Percentiles rank a stretch among this genome's conserved stretches.
phyloP scores from a whole-genome alignment of 2,797 vertebrate genomes.

The Philypnodon macrostomus region DNA sequence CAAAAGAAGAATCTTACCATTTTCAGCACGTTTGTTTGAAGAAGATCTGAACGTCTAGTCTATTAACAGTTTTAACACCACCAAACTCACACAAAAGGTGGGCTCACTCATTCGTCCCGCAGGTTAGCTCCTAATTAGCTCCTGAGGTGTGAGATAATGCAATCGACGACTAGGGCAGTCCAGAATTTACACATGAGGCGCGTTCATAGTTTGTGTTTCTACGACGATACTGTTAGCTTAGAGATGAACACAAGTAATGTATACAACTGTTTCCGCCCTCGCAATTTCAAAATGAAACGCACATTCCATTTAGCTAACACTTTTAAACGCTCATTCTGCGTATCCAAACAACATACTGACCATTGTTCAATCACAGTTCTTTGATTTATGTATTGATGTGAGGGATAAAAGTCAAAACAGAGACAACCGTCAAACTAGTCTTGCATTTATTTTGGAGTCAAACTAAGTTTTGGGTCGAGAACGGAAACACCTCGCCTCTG shows the following conservation, averaged over 20 bases:
- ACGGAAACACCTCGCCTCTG: neutral
- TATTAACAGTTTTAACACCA: neutral
- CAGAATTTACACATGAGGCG: neutral
- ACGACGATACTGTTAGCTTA: no score
- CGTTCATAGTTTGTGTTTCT: no score
- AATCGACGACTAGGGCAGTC: no score
- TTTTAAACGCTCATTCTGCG: no score
- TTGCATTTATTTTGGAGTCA: constrained; percentile 32
- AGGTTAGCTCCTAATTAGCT: neutral
- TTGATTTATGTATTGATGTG: no score
- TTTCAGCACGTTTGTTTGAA: neutral
- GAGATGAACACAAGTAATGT: no score
- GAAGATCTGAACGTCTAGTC: neutral
- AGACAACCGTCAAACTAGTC: neutral
- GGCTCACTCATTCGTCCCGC: neutral
- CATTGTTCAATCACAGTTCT: no score
- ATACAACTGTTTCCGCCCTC: no score
- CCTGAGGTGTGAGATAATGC: neutral
- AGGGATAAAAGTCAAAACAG: no score
- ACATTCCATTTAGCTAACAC: no score
- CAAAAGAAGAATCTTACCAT: constrained; percentile 1
- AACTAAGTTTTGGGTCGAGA: neutral
- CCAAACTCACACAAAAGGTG: neutral
- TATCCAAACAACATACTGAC: no score
- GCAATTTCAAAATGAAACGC: no score